Evolutionary conservation across 2,113 vertebrate genomes (phyloP), one percentile per base, ranked within the genome.

Genomic region (Danio rerio): DNA sequence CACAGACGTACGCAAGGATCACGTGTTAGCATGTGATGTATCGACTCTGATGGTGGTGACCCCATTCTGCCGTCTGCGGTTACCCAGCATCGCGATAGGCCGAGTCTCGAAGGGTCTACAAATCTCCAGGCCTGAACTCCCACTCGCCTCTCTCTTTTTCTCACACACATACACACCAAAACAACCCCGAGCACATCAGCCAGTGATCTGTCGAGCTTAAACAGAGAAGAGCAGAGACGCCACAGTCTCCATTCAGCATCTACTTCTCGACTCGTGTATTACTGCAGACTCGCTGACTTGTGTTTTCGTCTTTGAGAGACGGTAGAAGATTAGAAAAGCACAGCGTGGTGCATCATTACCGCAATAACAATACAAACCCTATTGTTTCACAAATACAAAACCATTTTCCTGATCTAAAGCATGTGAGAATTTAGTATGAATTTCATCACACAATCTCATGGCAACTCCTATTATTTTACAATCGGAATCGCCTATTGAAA

Each of bases 31-130:
- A 45, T 70, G 78, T 79, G 90, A 92, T 92, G 84, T 85, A 93
- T 92, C 87, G 87, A 87, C 90, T 92, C 88, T 92, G 92, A 94
- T 90, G 81, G 83, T 63, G 78, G 78, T 92, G 93, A 91, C 92
- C 93, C 87, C 89, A 93, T 92, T 94, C 92, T 93, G 93, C 92
- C 92, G 87, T 87, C 86, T 87, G 88, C 90, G 88, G 90, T 93
- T 92, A 92, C 86, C 86, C 86, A 84, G 87, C 83, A 88, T 86
- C 52, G 79, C 81, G 83, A 91, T 86, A 83, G 88, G 75, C 90
- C 9, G 68, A 59, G 58, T 74, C 76, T 89, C 71, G 20, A 88
- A 87, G 83, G 84, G 82, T 85, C 87, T 85, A 88, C 89, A 31
- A 89, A 70, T 74, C 69, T 56, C 50, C 49, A 61, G 50, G 15